Percentiles rank a stretch among this genome's conserved stretches.
Evolutionary conservation across 92 coral and sea anemone genomes (phyloP).

Genomic region (Anthopleura xanthogrammica): DNA sequence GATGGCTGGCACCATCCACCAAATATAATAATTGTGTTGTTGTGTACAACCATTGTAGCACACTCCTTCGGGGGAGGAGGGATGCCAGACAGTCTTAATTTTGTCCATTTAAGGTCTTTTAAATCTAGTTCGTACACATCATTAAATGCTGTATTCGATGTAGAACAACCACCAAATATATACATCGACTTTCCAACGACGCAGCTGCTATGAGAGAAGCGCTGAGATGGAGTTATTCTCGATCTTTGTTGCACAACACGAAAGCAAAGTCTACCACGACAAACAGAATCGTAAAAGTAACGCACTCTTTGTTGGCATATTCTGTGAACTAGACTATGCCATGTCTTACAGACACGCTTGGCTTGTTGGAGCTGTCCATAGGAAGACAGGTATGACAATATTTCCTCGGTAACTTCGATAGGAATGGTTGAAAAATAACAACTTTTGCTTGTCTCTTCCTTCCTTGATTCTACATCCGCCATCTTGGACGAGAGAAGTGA

Average conservation of each 20-base stretch:
- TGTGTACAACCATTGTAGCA: conserved; percentile 70
- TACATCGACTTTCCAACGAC: conserved; percentile 74
- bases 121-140: conserved; percentile 78
- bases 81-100: conserved; percentile 58
- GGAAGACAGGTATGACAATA: conserved; percentile 76
- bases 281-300: conserved; percentile 69
- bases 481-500: conserved; percentile 28
- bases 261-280: conserved; percentile 62
- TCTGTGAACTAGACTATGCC: conserved; percentile 74
- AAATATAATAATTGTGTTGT: conserved; percentile 60
- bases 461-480: conserved; percentile 49
- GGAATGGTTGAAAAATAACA: conserved; percentile 64
- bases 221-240: conserved; percentile 67
- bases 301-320: conserved; percentile 65
- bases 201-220: conserved; percentile 92
- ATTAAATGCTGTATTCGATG: conserved; percentile 93
- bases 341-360: conserved; percentile 77
- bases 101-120: conserved; percentile 73
- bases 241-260: conserved; percentile 53
- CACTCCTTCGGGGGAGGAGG: conserved; percentile 96
- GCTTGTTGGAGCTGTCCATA: conserved; percentile 77
- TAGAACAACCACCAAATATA: conserved; percentile 91
- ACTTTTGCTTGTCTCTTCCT: neutral
- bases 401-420: conserved; percentile 75
- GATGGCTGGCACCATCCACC: conserved; percentile 99